phyloP scores from a whole-genome alignment of 2,113 vertebrate species.

The Entomyzon cyanotis region DNA sequence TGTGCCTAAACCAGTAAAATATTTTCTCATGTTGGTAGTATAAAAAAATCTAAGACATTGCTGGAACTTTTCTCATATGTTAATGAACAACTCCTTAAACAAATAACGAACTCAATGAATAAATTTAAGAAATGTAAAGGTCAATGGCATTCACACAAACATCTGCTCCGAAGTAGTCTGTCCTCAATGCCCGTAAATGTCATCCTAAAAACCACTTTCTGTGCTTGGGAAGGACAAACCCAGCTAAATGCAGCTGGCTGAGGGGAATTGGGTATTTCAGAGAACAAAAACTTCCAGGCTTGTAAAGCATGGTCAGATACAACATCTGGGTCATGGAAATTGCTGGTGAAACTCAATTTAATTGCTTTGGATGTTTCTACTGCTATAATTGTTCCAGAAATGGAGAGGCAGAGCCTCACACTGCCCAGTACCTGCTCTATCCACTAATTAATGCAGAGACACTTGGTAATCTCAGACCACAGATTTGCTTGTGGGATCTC shows the following conservation, averaged over 20 bases:
- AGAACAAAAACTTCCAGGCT: background rate
- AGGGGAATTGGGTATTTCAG: background rate
- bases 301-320: background rate
- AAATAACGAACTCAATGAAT: slow-evolving; percentile 16
- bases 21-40: background rate
- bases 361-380: background rate
- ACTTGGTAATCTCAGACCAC: background rate
- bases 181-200: background rate
- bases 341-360: background rate
- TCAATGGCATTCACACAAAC: background rate
- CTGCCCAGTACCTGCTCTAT: rapidly evolving
- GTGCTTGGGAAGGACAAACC: background rate
- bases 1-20: background rate
- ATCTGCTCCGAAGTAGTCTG: background rate
- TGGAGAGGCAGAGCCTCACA: background rate
- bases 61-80: background rate
- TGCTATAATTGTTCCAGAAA: background rate
- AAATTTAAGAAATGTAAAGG: background rate
- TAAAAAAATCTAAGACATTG: background rate
- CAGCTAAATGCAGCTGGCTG: background rate
- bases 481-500: background rate
- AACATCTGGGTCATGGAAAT: background rate
- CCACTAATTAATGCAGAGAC: background rate
- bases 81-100: background rate
- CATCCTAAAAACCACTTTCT: background rate